Percentiles rank a stretch among this genome's conserved stretches.
Evolutionary conservation across 2,113 vertebrate genomes (phyloP).

Genomic region (Vombatus ursinus): DNA sequence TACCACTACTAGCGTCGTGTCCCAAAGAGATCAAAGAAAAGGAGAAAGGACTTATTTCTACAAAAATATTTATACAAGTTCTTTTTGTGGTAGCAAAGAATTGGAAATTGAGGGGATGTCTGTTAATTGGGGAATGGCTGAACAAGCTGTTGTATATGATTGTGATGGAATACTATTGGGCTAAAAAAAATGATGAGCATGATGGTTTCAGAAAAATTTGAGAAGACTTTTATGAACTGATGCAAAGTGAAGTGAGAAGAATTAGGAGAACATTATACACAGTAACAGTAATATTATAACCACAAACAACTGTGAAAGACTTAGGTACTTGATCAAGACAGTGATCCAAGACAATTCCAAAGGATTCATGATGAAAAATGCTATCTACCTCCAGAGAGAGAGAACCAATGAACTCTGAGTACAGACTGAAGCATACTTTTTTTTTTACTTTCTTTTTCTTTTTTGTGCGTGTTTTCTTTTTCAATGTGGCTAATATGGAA

Average conservation of each 20-base stretch:
- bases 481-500: neutral
- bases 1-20: neutral
- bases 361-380: neutral
- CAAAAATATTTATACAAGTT: neutral
- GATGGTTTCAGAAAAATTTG: neutral
- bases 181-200: neutral
- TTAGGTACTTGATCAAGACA: neutral
- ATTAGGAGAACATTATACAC: neutral
- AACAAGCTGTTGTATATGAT: neutral
- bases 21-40: neutral
- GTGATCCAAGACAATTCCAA: neutral
- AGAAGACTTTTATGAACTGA: neutral
- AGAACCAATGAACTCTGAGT: neutral
- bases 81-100: neutral
- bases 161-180: neutral
- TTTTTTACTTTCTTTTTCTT: neutral
- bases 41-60: neutral
- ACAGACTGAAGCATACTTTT: neutral
- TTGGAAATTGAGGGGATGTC: neutral
- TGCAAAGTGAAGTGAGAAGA: neutral
- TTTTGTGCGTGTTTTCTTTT: neutral
- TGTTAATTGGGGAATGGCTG: neutral
- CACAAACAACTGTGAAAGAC: neutral
- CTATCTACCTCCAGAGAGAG: neutral
- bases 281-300: neutral